phyloP scores from a whole-genome alignment of 2,113 vertebrate species.

The Phalacrocorax pelagicus region DNA sequence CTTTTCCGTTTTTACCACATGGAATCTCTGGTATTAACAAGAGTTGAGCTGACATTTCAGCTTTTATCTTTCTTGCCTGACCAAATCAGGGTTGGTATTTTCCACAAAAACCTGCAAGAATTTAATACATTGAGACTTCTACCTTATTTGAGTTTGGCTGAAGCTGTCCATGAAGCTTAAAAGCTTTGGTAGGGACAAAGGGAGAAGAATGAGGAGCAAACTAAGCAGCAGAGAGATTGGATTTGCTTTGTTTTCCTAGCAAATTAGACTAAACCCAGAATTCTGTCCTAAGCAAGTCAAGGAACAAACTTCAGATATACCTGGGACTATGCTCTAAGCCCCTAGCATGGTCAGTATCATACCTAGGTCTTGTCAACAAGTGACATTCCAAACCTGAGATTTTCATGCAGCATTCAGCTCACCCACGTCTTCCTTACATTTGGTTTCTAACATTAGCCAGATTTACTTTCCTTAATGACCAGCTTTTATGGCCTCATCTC shows the following conservation, averaged over 20 bases:
- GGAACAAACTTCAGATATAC: background rate
- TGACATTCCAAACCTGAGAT: background rate
- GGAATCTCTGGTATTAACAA: background rate
- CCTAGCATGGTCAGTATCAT: background rate
- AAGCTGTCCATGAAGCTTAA: background rate
- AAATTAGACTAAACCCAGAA: background rate
- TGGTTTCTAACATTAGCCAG: constrained; percentile 52
- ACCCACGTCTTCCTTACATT: background rate
- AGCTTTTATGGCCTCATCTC: constrained; percentile 54
- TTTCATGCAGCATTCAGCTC: background rate
- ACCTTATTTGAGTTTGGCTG: background rate
- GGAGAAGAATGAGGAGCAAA: background rate
- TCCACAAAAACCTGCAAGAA: background rate
- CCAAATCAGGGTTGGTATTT: background rate
- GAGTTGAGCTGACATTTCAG: background rate
- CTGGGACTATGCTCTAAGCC: background rate
- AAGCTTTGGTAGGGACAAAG: background rate
- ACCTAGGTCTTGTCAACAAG: background rate
- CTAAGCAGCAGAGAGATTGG: background rate
- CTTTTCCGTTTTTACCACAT: background rate
- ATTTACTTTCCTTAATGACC: constrained; percentile 58
- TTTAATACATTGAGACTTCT: background rate
- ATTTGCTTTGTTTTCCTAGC: background rate
- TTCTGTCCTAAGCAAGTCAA: background rate
- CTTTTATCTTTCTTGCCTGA: background rate